Evolutionary conservation across 2,797 vertebrate genomes (phyloP), one percentile per base, ranked within the genome.

Genomic region (Eospalax fontanierii): DNA sequence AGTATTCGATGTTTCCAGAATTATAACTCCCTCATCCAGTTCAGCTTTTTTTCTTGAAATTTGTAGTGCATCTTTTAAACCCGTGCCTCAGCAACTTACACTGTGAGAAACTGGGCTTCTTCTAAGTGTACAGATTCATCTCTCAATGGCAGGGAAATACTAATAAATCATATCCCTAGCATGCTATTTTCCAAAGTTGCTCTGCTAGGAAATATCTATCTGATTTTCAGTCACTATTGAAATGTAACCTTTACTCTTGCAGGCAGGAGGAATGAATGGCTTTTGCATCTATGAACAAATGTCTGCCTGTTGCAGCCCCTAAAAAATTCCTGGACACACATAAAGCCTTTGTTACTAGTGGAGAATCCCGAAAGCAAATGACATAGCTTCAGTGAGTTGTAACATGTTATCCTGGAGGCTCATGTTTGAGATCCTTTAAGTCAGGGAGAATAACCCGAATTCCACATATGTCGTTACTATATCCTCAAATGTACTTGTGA

Each of bases 141-240:
- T 96, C 33, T 66, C 35, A 93, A 46, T 15, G 50, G 24, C 59
- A 94, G 15, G 35, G 38, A 87, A 26, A 78, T 11, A 61, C 28
- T 76, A 22, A 22, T 90, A 87, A 94, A 65, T 92, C 57, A 74
- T 68, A 87, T 90, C 86, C 93, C 63, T 93, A 46, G 4, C 30
- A 68, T 24, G 91, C 35, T 84, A 9, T 80, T 93, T 96, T 63
- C 28, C 38, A 59, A 21, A 76, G 15, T 83, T 86, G 35, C 46
- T 75, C 54, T 75, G 9, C 81, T 94, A 68, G 43, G 16, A 91
- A 85, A 40, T 79, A 8, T 65, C 57, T 33, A 0, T 89, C 83
- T 79, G 46, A 92, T 84, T 90, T 68, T 91, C 74, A 79, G 50
- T 57, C 89, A 24, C 66, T 83, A 57, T 68, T 91, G 59, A 95